Evolutionary conservation across 2,113 vertebrate genomes (phyloP), one percentile per base, ranked within the genome.

Genomic region (Tursiops truncatus): DNA sequence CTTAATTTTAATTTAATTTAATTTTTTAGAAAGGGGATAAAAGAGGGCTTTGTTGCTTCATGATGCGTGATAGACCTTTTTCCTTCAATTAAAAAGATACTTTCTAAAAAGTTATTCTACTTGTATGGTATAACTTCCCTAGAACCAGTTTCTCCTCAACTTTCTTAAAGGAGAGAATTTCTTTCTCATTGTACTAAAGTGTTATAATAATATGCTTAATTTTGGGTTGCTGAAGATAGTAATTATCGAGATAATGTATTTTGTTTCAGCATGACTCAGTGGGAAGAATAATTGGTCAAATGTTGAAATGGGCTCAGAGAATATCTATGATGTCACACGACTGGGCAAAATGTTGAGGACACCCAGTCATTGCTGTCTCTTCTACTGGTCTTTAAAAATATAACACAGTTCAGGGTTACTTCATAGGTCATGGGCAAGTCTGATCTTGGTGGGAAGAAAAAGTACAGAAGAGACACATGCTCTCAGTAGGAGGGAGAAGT

Each of bases 211-310:
- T 92, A 83, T 23, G 3, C 67, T 97, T 97, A 97, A 96, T 97
- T 96, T 97, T 92, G 97, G 92, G 95, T 96, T 97, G 81, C 68
- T 44, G 94, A 89, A 96, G 80, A 81, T 73, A 94, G 95, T 97
- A 94, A 96, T 97, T 97, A 96, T 68, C 87, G 70, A 96, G 89
- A 96, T 96, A 65, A 93, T 95, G 33, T 94, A 73, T 97, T 96
- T 95, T 97, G 92, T 90, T 97, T 90, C 63, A 94, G 84, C 79
- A 89, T 97, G 93, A 95, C 87, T 96, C 56, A 73, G 21, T 91
- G 92, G 65, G 74, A 96, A 96, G 73, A 95, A 94, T 36, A 95
- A 81, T 18, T 83, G 89, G 70, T 92, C 79, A 89, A 80, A 82
- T 73, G 94, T 80, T 92, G 83, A 91, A 87, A 91, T 87, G 74